These are phyloP conservation scores for Achlya flavicornis DNA, from an alignment of 2,888 invertebrate genomes.

Conservation along the genomic window DNA sequence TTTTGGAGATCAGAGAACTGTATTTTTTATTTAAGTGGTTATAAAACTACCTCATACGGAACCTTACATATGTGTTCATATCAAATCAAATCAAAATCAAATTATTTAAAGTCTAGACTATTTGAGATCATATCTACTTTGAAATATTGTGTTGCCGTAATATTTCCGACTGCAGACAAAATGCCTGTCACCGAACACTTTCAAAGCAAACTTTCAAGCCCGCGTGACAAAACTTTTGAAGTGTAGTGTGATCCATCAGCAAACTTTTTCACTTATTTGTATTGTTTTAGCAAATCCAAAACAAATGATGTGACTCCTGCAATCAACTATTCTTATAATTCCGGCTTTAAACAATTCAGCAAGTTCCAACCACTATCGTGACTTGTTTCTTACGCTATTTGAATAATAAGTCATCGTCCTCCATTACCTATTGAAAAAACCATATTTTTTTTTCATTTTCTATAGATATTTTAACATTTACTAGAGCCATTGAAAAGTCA, in stretches of 20 bases:
- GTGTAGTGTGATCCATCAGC: constrained; percentile 22
- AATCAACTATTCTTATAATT: background rate
- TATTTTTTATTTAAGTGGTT: background rate
- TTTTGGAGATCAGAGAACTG: background rate
- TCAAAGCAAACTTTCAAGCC: constrained; percentile 26
- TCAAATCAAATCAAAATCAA: too few relatives aligned
- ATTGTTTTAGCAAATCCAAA: constrained; percentile 12
- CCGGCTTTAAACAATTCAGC: background rate
- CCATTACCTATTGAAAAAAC: background rate
- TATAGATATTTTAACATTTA: background rate
- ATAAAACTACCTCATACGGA: background rate
- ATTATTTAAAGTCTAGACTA: background rate
- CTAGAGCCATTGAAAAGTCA: background rate
- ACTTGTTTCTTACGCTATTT: background rate
- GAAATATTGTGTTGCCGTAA: constrained; percentile 19
- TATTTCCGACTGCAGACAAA: constrained; percentile 26
- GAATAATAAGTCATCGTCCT: background rate
- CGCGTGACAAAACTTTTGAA: constrained; percentile 34
- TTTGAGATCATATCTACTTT: background rate
- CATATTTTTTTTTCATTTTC: background rate
- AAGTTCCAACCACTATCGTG: too few relatives aligned
- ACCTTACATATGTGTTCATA: background rate
- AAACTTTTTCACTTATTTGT: constrained; percentile 28
- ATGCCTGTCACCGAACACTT: constrained; percentile 18
- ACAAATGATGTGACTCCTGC: background rate